Conservation (phyloP, 2,888 invertebrate species). For the Monopis laevigella region DNA sequence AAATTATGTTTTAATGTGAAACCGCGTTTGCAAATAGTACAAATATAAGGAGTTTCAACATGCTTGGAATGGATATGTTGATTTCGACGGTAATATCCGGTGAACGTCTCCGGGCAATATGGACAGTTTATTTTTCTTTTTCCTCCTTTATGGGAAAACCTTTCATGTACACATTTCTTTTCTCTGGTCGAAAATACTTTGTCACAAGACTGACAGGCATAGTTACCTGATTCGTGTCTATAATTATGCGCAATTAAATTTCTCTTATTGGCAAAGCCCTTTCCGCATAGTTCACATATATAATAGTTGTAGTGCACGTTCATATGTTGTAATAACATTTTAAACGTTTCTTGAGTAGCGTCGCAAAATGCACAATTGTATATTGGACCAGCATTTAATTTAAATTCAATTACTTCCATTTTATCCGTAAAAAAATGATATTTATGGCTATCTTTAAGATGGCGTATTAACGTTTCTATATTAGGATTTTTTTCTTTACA, state of each 20-base stretch:
- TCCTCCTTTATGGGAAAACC: constrained; percentile 32
- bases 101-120: constrained; percentile 39
- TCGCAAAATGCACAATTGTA: constrained; percentile 42
- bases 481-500: constrained; percentile 28
- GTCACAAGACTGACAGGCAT: constrained; percentile 36
- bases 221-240: constrained; percentile 39
- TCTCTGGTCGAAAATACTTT: constrained; percentile 39
- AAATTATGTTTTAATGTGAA: constrained; percentile 42
- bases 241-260: constrained; percentile 39
- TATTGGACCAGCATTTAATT: constrained; percentile 26
- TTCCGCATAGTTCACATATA: constrained; percentile 50
- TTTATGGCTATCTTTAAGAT: constrained; percentile 32
- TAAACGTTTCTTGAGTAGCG: constrained; percentile 42
- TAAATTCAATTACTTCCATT: constrained; percentile 46
- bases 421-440: constrained; percentile 31
- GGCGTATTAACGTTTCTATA: constrained; percentile 31
- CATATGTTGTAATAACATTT: constrained; percentile 55
- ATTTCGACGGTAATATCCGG: constrained; percentile 37
- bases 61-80: constrained; percentile 35
- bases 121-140: constrained; percentile 38
- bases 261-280: constrained; percentile 43
- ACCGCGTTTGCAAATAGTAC: constrained; percentile 38
- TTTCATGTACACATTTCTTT: constrained; percentile 35
- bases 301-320: constrained; percentile 46
- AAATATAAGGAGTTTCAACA: constrained; percentile 31